These are phyloP conservation scores for Scaptomyza parva DNA, from an alignment of 2,888 invertebrate species.

Conservation along the genomic window DNA sequence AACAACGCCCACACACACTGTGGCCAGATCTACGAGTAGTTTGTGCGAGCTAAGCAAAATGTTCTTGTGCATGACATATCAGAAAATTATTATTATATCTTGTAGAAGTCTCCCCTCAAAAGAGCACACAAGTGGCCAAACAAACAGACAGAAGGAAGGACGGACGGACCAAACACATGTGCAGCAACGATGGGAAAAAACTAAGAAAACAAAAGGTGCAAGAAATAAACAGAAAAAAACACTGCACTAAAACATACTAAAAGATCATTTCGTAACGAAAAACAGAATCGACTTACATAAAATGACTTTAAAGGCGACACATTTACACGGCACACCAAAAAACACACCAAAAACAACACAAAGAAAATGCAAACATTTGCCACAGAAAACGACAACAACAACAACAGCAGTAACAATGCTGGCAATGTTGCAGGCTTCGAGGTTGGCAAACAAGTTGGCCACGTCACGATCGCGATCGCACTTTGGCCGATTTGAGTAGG, in stretches of 20 bases:
- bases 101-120: constrained; percentile 52
- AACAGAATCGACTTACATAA: constrained; percentile 79
- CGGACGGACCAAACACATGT: constrained; percentile 15
- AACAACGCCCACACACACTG: constrained; percentile 51
- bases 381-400: constrained; percentile 31
- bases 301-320: constrained; percentile 80
- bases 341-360: constrained; percentile 50
- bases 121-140: constrained; percentile 70
- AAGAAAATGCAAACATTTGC: constrained; percentile 65
- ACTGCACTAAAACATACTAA: constrained; percentile 37
- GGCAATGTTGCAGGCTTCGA: constrained; percentile 18
- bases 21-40: too few species aligned
- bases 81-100: constrained; percentile 77
- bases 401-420: constrained; percentile 23
- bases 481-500: constrained; percentile 62
- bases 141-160: constrained; percentile 5
- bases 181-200: constrained; percentile 65
- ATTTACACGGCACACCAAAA: constrained; percentile 68
- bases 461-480: constrained; percentile 81
- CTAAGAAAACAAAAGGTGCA: constrained; percentile 42
- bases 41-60: constrained; percentile 38
- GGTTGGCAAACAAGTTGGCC: constrained; percentile 76
- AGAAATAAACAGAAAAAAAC: constrained; percentile 31
- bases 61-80: constrained; percentile 74
- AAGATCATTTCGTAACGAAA: constrained; percentile 45